phyloP scores from a whole-genome alignment of 2,888 invertebrate species.

The Drosophila anomalata region DNA sequence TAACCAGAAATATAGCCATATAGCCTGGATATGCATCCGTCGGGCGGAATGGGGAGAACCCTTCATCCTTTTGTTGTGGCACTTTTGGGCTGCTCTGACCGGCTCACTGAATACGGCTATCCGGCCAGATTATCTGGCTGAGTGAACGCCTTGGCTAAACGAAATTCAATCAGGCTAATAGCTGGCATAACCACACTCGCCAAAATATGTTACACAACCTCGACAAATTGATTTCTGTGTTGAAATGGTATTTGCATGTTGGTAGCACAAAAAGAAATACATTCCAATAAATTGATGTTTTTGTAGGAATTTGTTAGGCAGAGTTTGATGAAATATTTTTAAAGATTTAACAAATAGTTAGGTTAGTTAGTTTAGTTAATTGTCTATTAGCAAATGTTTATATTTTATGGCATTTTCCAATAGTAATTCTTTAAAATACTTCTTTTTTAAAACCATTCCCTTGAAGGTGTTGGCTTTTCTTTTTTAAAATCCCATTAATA shows the following conservation, averaged over 20 bases:
- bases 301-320: background rate
- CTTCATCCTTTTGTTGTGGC: slow-evolving; percentile 39
- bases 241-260: background rate
- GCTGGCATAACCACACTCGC: slow-evolving; percentile 43
- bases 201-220: background rate
- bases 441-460: no score
- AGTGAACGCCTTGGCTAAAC: slow-evolving; percentile 56
- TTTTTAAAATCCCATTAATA: no score
- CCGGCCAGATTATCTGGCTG: slow-evolving; percentile 44
- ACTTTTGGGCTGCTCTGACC: slow-evolving; percentile 24
- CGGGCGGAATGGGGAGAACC: slow-evolving; percentile 1
- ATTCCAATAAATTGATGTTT: background rate
- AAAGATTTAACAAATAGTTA: no score
- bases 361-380: no score
- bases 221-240: background rate
- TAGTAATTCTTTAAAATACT: no score
- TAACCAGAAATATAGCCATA: slow-evolving; percentile 6
- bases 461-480: no score
- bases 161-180: slow-evolving; percentile 73
- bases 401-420: no score
- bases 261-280: background rate
- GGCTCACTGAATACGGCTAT: slow-evolving; percentile 36
- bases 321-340: no score
- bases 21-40: background rate
- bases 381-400: no score